Base-by-base conservation (phyloP, 2,888 invertebrate genomes). In the Caenorhabditis afra region DNA sequence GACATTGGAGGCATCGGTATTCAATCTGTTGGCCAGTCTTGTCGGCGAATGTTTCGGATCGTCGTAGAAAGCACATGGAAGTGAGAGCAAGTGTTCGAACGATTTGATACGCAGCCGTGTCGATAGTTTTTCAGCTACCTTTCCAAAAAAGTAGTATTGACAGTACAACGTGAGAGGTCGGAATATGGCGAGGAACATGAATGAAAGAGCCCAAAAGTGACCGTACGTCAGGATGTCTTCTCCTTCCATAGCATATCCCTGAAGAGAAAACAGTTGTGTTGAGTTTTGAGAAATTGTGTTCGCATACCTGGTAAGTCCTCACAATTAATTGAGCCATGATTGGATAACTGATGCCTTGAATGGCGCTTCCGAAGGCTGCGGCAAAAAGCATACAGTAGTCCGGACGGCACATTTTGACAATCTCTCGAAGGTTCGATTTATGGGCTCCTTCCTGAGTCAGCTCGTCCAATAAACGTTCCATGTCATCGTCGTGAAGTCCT, bases 21-120 rank as follows among this genome's bases (percentile, higher is more conserved):
- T 90, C 39, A 92, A 86, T 65, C 91, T 83, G 0, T 91, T 91
- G 23, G 90, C 87, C 18, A 91, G 70, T 75, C 90, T 91, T 3
- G 91, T 91, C 35, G 90, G 83, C 3, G 90, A 88, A 80, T 91
- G 90, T 11, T 85, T 82, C 16, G 90, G 89, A 39, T 90, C 81
- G 85, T 92, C 92, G 76, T 91, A 91, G 90, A 91, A 92, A n/a
- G 88, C 90, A 12, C 91, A 87, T 49, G 91, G 89, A 82, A 91
- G 91, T 3, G 90, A 82, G 0, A 79, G 41, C 41, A 81, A 53
- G 29, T 91, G 91, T 12, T 81, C 73, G 75, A 91, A 91, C 3
- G 91, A 90, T 65, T 87, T 79, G 11, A 90, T 77, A 22, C 92
- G 88, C 10, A 91, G 81, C 18, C 90, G 82, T 67, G 85, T 88